Evolutionary conservation across 2,888 invertebrate species (phyloP).

Genomic region (Acronicta alni): DNA sequence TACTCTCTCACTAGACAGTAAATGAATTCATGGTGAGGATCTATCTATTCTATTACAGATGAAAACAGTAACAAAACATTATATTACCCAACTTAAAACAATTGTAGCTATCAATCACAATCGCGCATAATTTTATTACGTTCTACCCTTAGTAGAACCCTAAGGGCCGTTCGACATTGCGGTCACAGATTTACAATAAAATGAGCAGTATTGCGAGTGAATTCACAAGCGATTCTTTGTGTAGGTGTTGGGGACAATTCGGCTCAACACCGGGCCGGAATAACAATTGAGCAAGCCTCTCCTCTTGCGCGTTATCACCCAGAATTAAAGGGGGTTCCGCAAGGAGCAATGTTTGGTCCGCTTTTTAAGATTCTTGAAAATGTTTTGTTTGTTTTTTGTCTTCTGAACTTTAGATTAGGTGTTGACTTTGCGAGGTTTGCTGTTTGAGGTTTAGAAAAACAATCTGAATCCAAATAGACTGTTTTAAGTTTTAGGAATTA

Average conservation of each 20-base stretch:
- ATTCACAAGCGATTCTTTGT: slow-evolving; percentile 73
- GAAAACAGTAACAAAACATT: slow-evolving; percentile 16
- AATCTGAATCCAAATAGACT: too few species aligned
- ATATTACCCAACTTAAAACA: slow-evolving; percentile 47
- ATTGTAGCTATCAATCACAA: slow-evolving; percentile 60
- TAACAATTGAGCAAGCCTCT: slow-evolving; percentile 68
- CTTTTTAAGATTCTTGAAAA: slow-evolving; percentile 47
- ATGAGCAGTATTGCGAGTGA: slow-evolving; percentile 71
- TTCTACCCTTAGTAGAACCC: slow-evolving; percentile 53
- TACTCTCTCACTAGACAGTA: too few species aligned
- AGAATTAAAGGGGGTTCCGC: slow-evolving; percentile 57
- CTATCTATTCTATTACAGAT: not conserved
- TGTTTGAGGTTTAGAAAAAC: not conserved
- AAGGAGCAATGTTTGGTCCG: slow-evolving; percentile 50
- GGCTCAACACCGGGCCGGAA: slow-evolving; percentile 62
- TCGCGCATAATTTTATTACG: slow-evolving; percentile 64
- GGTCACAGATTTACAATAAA: slow-evolving; percentile 80
- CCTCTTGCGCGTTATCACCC: slow-evolving; percentile 61
- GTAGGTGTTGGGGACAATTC: slow-evolving; percentile 70
- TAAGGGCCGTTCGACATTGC: slow-evolving; percentile 67
- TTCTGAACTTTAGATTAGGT: slow-evolving; percentile 40
- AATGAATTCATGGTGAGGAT: too few species aligned
- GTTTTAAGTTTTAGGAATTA: too few species aligned
- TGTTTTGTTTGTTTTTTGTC: slow-evolving; percentile 44
- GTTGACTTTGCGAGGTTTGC: slow-evolving; percentile 34